phyloP scores from a whole-genome alignment of 2,888 invertebrate genomes.

The Acanthosepion pharaonis region DNA sequence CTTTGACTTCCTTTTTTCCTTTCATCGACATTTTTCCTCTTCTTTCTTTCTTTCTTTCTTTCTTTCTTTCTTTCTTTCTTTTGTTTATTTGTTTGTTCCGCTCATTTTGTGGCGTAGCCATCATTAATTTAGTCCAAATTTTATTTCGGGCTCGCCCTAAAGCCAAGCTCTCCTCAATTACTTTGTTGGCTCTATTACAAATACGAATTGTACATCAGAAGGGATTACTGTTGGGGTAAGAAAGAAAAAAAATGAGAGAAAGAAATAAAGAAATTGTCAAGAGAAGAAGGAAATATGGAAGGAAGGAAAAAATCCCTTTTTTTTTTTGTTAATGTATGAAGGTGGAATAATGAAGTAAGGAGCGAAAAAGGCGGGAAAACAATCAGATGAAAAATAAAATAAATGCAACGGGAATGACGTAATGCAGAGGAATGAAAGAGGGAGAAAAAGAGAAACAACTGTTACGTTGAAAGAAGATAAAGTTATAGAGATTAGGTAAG shows the following conservation, averaged over 20 bases:
- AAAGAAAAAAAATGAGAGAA: background rate
- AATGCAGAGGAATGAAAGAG: no score
- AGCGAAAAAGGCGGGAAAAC: background rate
- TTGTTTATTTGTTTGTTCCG: background rate
- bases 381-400: background rate
- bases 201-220: background rate
- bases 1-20: no score
- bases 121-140: background rate
- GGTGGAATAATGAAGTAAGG: background rate
- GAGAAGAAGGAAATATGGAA: background rate
- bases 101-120: background rate
- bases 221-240: background rate
- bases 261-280: background rate
- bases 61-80: background rate
- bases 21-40: no score
- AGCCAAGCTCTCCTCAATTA: background rate
- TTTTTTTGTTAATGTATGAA: background rate
- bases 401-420: background rate
- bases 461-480: no score
- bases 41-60: background rate
- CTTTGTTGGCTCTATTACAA: background rate
- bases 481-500: no score
- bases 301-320: background rate
- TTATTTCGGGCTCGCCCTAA: background rate
- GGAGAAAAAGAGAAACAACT: no score